Conservation (phyloP, 2,113 vertebrate species). For the Acanthochromis polyacanthus region DNA sequence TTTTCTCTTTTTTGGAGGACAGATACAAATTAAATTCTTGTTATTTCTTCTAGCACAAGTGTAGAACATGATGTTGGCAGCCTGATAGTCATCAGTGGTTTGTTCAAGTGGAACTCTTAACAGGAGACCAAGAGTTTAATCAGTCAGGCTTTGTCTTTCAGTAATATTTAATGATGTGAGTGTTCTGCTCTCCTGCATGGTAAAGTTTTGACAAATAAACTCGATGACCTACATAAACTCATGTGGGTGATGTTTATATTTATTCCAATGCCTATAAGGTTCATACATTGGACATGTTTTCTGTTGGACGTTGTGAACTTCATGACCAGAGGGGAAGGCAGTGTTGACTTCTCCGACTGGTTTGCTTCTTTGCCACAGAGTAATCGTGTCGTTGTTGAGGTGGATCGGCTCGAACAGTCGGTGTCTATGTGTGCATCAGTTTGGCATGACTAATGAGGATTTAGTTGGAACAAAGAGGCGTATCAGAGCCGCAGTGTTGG, state of each 20-base stretch:
- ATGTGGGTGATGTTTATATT: conserved; percentile 13
- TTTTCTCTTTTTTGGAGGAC: no score
- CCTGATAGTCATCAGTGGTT: neutral
- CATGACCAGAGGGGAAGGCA: no score
- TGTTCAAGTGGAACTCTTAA: neutral
- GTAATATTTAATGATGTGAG: no score
- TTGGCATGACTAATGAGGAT: conserved; percentile 66
- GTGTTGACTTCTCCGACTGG: neutral
- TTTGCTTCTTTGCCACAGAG: conserved; percentile 23
- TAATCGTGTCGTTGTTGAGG: conserved; percentile 52
- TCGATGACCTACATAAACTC: neutral
- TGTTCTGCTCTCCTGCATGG: neutral
- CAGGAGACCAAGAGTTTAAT: no score
- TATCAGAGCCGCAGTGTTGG: conserved; percentile 33
- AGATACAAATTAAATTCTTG: neutral
- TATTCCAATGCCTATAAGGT: conserved; percentile 1
- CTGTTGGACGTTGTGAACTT: neutral
- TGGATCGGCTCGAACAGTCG: conserved; percentile 21
- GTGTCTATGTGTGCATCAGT: conserved; percentile 29
- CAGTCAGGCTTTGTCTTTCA: no score
- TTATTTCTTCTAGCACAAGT: neutral
- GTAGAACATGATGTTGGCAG: conserved; percentile 2
- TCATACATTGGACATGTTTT: neutral
- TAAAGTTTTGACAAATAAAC: neutral
- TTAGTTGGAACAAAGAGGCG: conserved; percentile 64